These are phyloP conservation scores for Tholera decimalis DNA, from an alignment of 2,888 invertebrate genomes.

Conservation along the genomic window DNA sequence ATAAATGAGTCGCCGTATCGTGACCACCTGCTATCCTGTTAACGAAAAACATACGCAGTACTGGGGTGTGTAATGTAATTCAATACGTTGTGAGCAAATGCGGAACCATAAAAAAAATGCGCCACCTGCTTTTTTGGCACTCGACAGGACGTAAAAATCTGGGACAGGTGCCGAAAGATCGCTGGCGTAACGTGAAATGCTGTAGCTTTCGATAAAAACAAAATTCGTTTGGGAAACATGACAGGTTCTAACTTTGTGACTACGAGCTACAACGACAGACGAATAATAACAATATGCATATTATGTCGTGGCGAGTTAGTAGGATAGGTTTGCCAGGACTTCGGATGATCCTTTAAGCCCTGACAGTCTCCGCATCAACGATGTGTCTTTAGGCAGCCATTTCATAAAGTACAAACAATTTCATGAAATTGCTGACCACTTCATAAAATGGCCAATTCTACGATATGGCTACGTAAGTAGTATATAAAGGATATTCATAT, in stretches of 20 bases:
- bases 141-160: constrained; percentile 67
- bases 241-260: constrained; percentile 22
- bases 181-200: constrained; percentile 39
- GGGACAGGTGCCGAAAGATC: constrained; percentile 53
- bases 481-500: constrained; percentile 28
- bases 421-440: too few species aligned
- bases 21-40: constrained; percentile 55
- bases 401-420: too few species aligned
- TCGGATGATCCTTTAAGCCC: too few species aligned
- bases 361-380: too few species aligned
- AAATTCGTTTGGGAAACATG: too few species aligned
- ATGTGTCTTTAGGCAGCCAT: too few species aligned
- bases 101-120: constrained; percentile 66
- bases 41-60: constrained; percentile 44
- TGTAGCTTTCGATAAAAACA: constrained; percentile 51
- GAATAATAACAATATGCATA: constrained; percentile 18
- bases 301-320: too few species aligned
- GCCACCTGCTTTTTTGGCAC: constrained; percentile 70
- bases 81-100: constrained; percentile 67
- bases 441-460: too few species aligned
- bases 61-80: constrained; percentile 67
- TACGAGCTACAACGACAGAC: constrained; percentile 17
- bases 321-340: too few species aligned
- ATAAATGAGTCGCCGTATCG: constrained; percentile 38
- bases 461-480: too few species aligned